These are phyloP conservation scores for Muscicapa comitata DNA, from an alignment of 2,797 vertebrate species.

Conservation along the genomic window DNA sequence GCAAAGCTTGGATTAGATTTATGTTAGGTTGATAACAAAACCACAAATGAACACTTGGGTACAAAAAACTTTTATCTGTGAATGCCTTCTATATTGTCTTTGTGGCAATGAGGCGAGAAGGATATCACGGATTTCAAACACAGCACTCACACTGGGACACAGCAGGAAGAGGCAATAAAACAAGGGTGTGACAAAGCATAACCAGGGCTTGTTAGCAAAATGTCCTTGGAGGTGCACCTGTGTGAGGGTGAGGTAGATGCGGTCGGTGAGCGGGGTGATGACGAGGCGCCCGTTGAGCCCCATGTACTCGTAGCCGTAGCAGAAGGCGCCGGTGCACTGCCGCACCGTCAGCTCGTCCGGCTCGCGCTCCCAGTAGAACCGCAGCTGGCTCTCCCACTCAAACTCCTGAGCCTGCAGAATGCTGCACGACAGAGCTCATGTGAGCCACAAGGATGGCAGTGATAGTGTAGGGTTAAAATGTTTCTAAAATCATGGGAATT, in stretches of 20 bases:
- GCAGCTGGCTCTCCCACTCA: slow-evolving; percentile 95
- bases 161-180: neutral
- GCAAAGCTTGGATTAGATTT: neutral
- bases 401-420: slow-evolving; percentile 90
- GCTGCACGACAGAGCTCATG: slow-evolving; percentile 56
- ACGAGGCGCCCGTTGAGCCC: slow-evolving; percentile 94
- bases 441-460: neutral
- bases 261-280: slow-evolving; percentile 94
- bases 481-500: too few relatives aligned
- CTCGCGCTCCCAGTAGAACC: slow-evolving; percentile 90
- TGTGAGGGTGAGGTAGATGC: slow-evolving; percentile 95
- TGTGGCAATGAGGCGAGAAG: neutral
- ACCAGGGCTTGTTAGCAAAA: neutral
- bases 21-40: neutral
- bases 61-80: neutral
- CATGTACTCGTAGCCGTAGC: slow-evolving; percentile 98
- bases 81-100: neutral
- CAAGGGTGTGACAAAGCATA: neutral
- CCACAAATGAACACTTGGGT: neutral
- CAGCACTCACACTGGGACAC: rapidly evolving
- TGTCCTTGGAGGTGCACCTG: slow-evolving; percentile 70
- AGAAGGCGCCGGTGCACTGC: slow-evolving; percentile 91
- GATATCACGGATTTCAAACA: neutral
- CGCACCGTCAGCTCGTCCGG: slow-evolving; percentile 84
- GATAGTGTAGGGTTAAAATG: too few relatives aligned